Percentiles rank a stretch among this genome's conserved stretches.
Conservation (phyloP, 2,888 invertebrate species). For the Bellardia bayeri region DNA sequence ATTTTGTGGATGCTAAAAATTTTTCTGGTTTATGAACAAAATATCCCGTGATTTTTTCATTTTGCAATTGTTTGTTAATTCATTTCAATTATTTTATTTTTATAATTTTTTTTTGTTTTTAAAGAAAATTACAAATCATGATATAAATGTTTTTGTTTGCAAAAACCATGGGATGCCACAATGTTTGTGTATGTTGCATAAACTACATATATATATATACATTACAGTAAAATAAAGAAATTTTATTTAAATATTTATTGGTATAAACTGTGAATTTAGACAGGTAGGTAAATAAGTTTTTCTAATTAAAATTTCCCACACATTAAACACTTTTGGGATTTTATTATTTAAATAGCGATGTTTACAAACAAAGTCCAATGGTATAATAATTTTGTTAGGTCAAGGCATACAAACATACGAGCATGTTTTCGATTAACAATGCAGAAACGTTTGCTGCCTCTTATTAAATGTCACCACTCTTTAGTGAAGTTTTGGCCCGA, state of each 20-base stretch:
- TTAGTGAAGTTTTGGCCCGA: too few relatives aligned
- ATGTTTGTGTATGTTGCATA: slow-evolving; percentile 30
- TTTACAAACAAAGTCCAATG: too few relatives aligned
- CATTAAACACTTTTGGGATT: too few relatives aligned
- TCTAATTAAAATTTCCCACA: too few relatives aligned
- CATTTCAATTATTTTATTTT: slow-evolving; percentile 27
- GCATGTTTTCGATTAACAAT: too few relatives aligned
- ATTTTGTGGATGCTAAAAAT: not conserved
- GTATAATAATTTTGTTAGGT: too few relatives aligned
- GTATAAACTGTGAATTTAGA: slow-evolving; percentile 19
- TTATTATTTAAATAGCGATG: too few relatives aligned
- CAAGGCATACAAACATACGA: too few relatives aligned
- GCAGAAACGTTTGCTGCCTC: too few relatives aligned
- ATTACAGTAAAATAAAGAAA: slow-evolving; percentile 23
- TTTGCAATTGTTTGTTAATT: slow-evolving; percentile 53
- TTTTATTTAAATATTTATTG: slow-evolving; percentile 54
- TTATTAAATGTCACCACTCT: too few relatives aligned
- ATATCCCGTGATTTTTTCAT: slow-evolving; percentile 42
- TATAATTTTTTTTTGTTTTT: slow-evolving; percentile 19
- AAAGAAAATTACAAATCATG: slow-evolving; percentile 45
- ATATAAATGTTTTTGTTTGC: slow-evolving; percentile 31
- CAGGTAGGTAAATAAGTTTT: not conserved
- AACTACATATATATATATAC: too few relatives aligned
- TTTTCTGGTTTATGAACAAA: slow-evolving; percentile 6
- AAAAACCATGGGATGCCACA: slow-evolving; percentile 43